These are phyloP conservation scores for Drosophila subobscura DNA, from an alignment of 1,140 invertebrate species.

Conservation along the genomic window DNA sequence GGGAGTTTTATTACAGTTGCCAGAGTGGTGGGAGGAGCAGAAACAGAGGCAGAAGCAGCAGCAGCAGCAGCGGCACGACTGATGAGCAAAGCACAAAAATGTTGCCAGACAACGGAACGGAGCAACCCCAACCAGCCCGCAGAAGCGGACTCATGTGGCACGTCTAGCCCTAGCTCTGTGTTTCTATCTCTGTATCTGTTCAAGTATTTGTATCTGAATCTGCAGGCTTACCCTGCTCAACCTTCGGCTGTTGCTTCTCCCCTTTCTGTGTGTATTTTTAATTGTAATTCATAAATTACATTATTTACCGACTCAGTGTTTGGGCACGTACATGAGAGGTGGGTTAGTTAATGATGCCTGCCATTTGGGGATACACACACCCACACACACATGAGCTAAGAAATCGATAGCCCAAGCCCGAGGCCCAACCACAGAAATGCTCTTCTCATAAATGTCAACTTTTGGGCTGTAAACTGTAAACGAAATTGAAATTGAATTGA, in stretches of 20 bases:
- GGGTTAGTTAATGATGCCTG: slow-evolving; percentile 50
- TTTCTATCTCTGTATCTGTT: neutral
- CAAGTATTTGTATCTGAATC: no score
- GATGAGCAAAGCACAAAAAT: slow-evolving; percentile 65
- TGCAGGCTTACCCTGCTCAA: no score
- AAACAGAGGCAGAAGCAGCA: neutral
- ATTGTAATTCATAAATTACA: slow-evolving; percentile 75
- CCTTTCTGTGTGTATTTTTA: slow-evolving; percentile 53
- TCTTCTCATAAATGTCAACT: slow-evolving; percentile 50
- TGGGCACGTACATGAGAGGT: neutral
- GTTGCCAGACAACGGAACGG: slow-evolving; percentile 9
- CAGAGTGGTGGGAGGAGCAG: slow-evolving; percentile 9
- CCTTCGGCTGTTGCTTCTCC: neutral
- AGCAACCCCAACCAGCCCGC: slow-evolving; percentile 16
- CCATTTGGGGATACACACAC: slow-evolving; percentile 28
- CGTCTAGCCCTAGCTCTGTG: neutral
- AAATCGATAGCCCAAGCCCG: slow-evolving; percentile 42
- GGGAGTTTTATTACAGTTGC: slow-evolving; percentile 68
- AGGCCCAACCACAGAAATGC: slow-evolving; percentile 19
- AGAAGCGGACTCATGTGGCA: slow-evolving; percentile 37
- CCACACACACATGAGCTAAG: neutral
- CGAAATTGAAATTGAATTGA: slow-evolving; percentile 70
- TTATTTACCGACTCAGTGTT: slow-evolving; percentile 45
- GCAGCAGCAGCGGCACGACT: slow-evolving; percentile 38
- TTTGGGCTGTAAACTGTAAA: slow-evolving; percentile 33